Base-by-base conservation (phyloP, 2,113 vertebrate species). In the Malurus melanocephalus region DNA sequence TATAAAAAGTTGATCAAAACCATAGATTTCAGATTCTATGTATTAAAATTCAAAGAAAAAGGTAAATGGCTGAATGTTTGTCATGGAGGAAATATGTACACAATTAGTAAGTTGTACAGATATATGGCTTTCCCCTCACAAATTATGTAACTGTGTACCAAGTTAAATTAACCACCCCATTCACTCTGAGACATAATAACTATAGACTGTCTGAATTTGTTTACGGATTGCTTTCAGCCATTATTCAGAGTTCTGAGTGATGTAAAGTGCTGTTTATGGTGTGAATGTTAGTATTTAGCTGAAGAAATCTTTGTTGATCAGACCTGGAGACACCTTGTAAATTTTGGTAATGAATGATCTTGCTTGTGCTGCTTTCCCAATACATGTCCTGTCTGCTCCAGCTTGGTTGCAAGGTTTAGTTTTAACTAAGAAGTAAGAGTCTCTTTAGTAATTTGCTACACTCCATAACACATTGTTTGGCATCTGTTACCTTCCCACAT, bases 401-500 rank as follows among this genome's bases (percentile, higher is more conserved):
- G 5, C 19, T 59, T 59, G 30, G 13, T 76, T 74, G 11, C 5
- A 21, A 71, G 42, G 51, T 28, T 64, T 69, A 51, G 52, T 89
- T 85, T 90, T 80, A 88, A 32, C 32, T 18, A 45, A 85, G 59
- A 69, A 74, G 6, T 42, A 68, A 48, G 8, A 71, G 22, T 68
- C 10, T 68, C 32, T 74, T 35, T 71, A 80, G 35, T 66, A 86
- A 65, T 73, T 92, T 83, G 43, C 24, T 55, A 32, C 40, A 64
- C n/a, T 86, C 56, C 6, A 2, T 80, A 93, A 73, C 65, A 75
- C 57, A 14, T 53, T 88, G 40, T 66, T 96, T 89, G 67, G 42
- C 85, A 85, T 92, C 85, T 91, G 73, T 49, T 91, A 86, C 65
- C 57, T 89, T 83, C 57, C n/a, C 65, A 11, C 40, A n/a, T 90